Conservation (phyloP, 2,113 vertebrate genomes). For the Entosphenus tridentatus region DNA sequence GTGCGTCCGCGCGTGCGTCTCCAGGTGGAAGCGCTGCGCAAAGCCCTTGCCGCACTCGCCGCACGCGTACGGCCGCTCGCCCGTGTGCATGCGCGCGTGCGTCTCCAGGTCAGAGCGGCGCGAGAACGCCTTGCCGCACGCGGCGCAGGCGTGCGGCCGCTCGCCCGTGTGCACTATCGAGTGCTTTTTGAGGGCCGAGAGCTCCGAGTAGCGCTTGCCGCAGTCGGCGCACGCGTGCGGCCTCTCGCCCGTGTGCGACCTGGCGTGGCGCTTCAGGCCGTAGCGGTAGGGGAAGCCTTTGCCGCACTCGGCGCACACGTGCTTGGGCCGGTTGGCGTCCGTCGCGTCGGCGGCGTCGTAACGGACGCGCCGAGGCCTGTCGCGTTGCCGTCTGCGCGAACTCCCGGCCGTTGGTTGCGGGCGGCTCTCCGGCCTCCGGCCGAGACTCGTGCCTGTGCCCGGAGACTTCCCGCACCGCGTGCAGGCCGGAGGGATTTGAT, state of each 20-base stretch:
- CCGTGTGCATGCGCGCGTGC: conserved; percentile 6
- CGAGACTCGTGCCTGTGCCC: too few species aligned
- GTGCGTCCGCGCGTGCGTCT: not conserved
- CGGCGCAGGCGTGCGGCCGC: not conserved
- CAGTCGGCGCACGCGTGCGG: conserved; percentile 13
- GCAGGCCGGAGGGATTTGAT: too few species aligned
- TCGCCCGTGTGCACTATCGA: not conserved
- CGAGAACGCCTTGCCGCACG: not conserved
- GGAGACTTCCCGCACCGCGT: too few species aligned
- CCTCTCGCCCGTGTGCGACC: conserved; percentile 13
- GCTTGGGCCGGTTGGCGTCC: not conserved
- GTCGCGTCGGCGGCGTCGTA: too few species aligned
- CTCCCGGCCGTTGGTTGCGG: too few species aligned
- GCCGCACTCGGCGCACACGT: too few species aligned
- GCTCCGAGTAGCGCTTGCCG: conserved; percentile 14
- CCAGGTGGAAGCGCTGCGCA: too few species aligned
- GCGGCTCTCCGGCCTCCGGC: too few species aligned
- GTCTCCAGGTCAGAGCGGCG: not conserved
- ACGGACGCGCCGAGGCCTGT: too few species aligned
- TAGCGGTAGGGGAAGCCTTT: conserved; percentile 7
- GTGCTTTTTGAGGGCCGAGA: not conserved
- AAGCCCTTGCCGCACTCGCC: conserved; percentile 9
- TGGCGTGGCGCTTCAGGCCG: conserved; percentile 13
- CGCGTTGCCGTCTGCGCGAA: too few species aligned
- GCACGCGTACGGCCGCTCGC: conserved; percentile 4